Conservation (phyloP, 2,888 invertebrate species). For the Catocala sponsa region DNA sequence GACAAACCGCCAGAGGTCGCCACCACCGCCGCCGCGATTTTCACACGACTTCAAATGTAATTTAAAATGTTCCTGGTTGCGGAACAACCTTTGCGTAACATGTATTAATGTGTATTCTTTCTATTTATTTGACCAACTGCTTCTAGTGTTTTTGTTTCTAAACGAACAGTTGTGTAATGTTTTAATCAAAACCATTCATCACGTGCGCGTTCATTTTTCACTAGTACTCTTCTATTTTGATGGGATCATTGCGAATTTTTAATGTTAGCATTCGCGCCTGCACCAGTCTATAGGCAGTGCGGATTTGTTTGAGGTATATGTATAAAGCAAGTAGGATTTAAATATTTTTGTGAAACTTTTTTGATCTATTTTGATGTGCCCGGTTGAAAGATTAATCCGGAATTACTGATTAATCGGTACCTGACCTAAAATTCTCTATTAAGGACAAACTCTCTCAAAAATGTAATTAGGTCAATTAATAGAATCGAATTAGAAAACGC, state of each 20-base stretch:
- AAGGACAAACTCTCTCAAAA: neutral
- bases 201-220: slow-evolving; percentile 16
- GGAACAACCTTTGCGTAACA: slow-evolving; percentile 38
- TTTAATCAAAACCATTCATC: slow-evolving; percentile 42
- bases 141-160: slow-evolving; percentile 25
- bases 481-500: slow-evolving; percentile 26
- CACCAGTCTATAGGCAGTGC: too few relatives aligned
- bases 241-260: too few relatives aligned
- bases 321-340: too few relatives aligned
- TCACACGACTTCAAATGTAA: slow-evolving; percentile 58
- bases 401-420: neutral
- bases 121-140: slow-evolving; percentile 33
- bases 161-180: slow-evolving; percentile 32
- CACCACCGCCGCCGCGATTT: slow-evolving; percentile 40
- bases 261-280: too few relatives aligned
- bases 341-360: too few relatives aligned
- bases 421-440: slow-evolving; percentile 1
- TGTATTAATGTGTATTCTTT: slow-evolving; percentile 35
- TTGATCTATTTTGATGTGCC: too few relatives aligned
- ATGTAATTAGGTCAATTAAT: slow-evolving; percentile 22
- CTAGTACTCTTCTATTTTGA: neutral
- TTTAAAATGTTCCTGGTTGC: slow-evolving; percentile 56
- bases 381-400: neutral
- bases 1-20: slow-evolving; percentile 52
- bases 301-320: too few relatives aligned